Percentiles rank a stretch among this genome's conserved stretches.
These are phyloP conservation scores for Penaeus indicus DNA, from an alignment of 1,140 invertebrate species.

Conservation along the genomic window DNA sequence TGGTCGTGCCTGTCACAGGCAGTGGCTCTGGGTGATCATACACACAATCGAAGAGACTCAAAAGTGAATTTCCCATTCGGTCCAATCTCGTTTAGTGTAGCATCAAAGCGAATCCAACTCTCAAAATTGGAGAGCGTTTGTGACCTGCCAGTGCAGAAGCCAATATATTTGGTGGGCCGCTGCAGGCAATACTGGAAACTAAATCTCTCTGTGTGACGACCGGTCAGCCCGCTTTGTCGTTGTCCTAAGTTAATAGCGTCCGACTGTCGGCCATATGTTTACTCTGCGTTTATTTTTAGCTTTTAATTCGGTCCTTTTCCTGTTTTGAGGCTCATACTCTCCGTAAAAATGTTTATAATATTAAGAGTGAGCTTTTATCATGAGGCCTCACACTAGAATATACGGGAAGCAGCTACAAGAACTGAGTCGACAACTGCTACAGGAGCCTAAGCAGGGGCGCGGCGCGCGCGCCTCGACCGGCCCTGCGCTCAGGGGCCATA, in stretches of 20 bases:
- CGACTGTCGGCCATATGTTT: no score
- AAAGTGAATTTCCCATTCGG: conserved; percentile 58
- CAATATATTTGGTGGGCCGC: conserved; percentile 62
- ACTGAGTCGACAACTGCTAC: conserved; percentile 10
- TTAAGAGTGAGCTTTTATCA: conserved; percentile 21
- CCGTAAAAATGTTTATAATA: no score
- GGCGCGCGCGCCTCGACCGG: not conserved
- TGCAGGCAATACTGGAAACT: conserved; percentile 53
- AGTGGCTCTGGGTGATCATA: no score
- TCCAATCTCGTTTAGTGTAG: conserved; percentile 61
- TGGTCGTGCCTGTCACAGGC: no score
- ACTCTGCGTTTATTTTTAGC: no score
- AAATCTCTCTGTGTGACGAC: no score
- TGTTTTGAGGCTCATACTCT: no score
- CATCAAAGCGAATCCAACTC: conserved; percentile 63
- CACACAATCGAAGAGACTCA: conserved; percentile 58
- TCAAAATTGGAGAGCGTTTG: conserved; percentile 63
- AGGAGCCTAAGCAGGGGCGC: not conserved
- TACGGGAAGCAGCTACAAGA: conserved; percentile 28
- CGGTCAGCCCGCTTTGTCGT: no score
- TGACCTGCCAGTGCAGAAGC: conserved; percentile 62
- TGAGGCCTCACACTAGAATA: conserved; percentile 20
- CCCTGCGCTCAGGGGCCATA: not conserved
- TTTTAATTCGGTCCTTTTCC: no score
- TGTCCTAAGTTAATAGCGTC: no score